phyloP scores from a whole-genome alignment of 1,140 invertebrate species.

The Drosophila aff. region DNA sequence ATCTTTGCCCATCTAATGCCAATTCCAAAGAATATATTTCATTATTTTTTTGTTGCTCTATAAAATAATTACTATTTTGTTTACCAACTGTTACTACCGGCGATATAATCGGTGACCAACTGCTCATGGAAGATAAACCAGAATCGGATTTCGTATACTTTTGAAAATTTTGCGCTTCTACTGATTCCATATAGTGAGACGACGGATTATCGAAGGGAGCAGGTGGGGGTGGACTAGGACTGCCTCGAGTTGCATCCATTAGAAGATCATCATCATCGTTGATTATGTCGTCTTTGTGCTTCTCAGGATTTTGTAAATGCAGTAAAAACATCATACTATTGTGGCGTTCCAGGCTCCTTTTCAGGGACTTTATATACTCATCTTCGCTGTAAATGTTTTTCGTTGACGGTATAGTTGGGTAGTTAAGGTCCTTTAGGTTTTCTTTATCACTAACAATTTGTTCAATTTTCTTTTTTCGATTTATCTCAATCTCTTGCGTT shows the following conservation, averaged over 20 bases:
- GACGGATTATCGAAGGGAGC: slow-evolving; percentile 86
- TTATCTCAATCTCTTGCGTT: slow-evolving; percentile 77
- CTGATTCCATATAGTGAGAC: slow-evolving; percentile 6
- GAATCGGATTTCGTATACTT: slow-evolving; percentile 91
- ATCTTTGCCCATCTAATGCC: not conserved
- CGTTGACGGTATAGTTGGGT: slow-evolving; percentile 1
- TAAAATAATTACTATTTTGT: slow-evolving; percentile 22
- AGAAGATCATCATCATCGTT: slow-evolving; percentile 57
- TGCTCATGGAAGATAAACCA: slow-evolving; percentile 93
- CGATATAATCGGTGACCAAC: slow-evolving; percentile 90
- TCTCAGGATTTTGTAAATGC: slow-evolving; percentile 81
- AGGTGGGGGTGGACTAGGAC: slow-evolving; percentile 93
- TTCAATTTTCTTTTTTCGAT: slow-evolving; percentile 67
- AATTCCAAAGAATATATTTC: slow-evolving; percentile 1
- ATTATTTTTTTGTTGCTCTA: slow-evolving; percentile 30
- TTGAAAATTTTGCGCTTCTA: slow-evolving; percentile 86
- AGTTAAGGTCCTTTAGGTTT: not conserved
- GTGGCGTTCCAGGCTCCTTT: slow-evolving; percentile 76
- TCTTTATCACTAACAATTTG: slow-evolving; percentile 31
- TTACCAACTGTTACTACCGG: slow-evolving; percentile 78
- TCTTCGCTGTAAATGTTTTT: slow-evolving; percentile 77
- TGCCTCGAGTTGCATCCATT: slow-evolving; percentile 86
- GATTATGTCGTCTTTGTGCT: slow-evolving; percentile 44
- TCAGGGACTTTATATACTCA: slow-evolving; percentile 81
- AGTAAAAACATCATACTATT: slow-evolving; percentile 83